Conservation (phyloP, 2,113 vertebrate genomes). For the Patagioenas fasciata region DNA sequence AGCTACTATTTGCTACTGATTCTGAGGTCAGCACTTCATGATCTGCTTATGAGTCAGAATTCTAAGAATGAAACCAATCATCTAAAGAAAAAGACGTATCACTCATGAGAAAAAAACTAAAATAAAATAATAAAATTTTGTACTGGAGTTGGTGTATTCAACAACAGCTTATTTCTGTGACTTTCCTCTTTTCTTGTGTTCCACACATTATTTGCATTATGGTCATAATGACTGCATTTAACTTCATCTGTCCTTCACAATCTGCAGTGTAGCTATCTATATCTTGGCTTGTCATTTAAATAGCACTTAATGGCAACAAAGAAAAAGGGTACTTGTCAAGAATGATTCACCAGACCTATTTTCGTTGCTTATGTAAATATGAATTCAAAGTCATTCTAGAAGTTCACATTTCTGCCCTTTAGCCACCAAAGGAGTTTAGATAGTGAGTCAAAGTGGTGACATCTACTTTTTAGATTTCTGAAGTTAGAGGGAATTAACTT, state of each 20-base stretch:
- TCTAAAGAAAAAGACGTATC: neutral
- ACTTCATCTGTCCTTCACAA: neutral
- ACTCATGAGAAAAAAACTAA: neutral
- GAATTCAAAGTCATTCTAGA: neutral
- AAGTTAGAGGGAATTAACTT: neutral
- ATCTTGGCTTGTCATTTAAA: neutral
- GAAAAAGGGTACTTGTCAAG: neutral
- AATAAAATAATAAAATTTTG: neutral
- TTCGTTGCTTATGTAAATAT: conserved; percentile 27
- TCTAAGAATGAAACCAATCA: neutral
- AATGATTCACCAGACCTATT: conserved; percentile 43
- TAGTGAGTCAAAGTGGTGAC: neutral
- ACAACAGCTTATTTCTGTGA: neutral
- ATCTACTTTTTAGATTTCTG: neutral
- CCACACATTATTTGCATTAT: neutral
- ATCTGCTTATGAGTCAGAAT: neutral
- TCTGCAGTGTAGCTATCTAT: neutral
- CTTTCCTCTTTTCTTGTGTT: neutral
- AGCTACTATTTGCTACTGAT: neutral
- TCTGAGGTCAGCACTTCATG: neutral
- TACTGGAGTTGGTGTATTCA: neutral
- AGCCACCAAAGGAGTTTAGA: neutral
- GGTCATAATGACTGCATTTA: neutral
- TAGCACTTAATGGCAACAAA: neutral
- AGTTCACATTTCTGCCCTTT: neutral